Percentiles rank a stretch among this genome's conserved stretches.
These are phyloP conservation scores for Acipenser oxyrinchus DNA, from an alignment of 2,797 vertebrate genomes.

Conservation along the genomic window DNA sequence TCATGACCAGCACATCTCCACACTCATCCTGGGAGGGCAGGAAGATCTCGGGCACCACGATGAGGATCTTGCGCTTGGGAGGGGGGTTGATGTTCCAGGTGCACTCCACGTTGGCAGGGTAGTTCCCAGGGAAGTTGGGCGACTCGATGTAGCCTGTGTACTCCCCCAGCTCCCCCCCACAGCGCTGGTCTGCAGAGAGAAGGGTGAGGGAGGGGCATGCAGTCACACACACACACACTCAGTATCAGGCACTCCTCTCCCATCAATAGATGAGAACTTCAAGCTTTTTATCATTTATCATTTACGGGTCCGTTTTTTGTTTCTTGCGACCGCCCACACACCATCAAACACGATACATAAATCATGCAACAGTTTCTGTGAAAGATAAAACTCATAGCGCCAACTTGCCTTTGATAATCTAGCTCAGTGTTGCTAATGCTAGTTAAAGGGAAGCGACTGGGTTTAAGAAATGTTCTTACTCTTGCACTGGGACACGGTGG, in stretches of 20 bases:
- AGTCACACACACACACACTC: slow-evolving; percentile 10
- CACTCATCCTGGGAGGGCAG: slow-evolving; percentile 95
- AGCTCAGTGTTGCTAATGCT: no score
- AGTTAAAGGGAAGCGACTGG: no score
- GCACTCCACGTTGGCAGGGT: slow-evolving; percentile 88
- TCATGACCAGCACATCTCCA: slow-evolving; percentile 94
- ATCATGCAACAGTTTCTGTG: no score
- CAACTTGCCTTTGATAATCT: no score
- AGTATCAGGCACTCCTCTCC: not conserved
- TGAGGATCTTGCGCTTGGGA: slow-evolving; percentile 93
- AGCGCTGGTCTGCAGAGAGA: slow-evolving; percentile 73
- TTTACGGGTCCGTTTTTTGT: no score
- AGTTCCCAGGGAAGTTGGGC: slow-evolving; percentile 95
- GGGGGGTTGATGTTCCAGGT: slow-evolving; percentile 97
- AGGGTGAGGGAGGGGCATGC: slow-evolving; percentile 23
- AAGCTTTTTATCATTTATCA: no score
- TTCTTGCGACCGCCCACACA: no score
- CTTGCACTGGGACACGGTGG: slow-evolving; percentile 92
- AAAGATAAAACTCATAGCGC: no score
- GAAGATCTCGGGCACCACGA: slow-evolving; percentile 96
- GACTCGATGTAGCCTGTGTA: slow-evolving; percentile 97
- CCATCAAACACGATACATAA: no score
- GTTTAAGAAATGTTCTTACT: slow-evolving; percentile 56
- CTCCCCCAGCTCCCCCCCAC: slow-evolving; percentile 91
- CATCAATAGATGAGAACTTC: no score